Evolutionary conservation across 2,113 vertebrate species (phyloP), one percentile per base, ranked within the genome.

Genomic region (Porphyrio hochstetteri): DNA sequence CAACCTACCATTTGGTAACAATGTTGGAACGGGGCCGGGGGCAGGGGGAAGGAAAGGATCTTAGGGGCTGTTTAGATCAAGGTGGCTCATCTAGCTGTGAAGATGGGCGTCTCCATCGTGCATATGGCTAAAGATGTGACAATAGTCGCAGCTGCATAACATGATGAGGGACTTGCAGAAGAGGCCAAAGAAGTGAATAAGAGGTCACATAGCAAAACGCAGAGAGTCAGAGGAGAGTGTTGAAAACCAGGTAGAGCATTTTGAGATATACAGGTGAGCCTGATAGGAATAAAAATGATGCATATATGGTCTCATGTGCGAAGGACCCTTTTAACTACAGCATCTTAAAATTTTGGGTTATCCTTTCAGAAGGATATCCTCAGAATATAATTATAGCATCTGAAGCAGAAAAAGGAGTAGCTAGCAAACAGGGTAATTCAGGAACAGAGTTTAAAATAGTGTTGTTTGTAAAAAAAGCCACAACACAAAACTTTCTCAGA

Each of bases 371-470:
- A 72, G 20, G 63, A 63, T 21, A 53, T 28, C 52, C 28, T 80
- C 46, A 44, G 33, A 74, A 63, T 48, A 20, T 61, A 94, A 63
- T 48, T 82, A 57, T 52, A 82, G 42, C 16, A 67, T 16, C 53
- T 60, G 59, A 93, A 79, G 40, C 27, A 59, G 64, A 85, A 88
- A 88, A 88, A 80, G 53, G 23, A 92, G 63, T 35, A 88, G 48
- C 56, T 76, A 35, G 24, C 6, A 90, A 89, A 52, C 10, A 61
- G 15, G 64, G 8, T 59, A 84, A 77, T 52, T 80, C 65, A 72
- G 81, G 31, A 74, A 11, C 13, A 70, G 21, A 46, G 28, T 60
- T 86, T 85, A 42, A 61, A 92, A 35, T 42, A 17, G 3, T 7
- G 52, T 13, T 23, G 15, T n/a, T 74, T 85, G 28, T 23, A 38